Evolutionary conservation across 2,888 invertebrate genomes (phyloP), one percentile per base, ranked within the genome.

Genomic region (Idaea straminata): DNA sequence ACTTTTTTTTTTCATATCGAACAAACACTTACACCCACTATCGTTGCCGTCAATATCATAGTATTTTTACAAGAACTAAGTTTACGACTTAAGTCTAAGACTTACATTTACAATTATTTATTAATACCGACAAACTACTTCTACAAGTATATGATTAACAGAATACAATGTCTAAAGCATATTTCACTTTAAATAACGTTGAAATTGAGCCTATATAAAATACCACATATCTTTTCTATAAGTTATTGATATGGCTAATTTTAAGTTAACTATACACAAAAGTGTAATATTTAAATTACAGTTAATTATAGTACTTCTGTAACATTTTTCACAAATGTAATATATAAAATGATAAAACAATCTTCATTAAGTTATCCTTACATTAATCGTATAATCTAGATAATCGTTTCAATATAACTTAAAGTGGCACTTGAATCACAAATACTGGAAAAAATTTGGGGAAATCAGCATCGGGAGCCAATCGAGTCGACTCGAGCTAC

Each of bases 381-480:
- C 84, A 87, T 89, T 93, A 92, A 87, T 92, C 92, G 92, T 92
- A 92, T 92, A 92, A 91, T 93, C 93, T 93, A 93, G 91, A 93
- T 93, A 93, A 93, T 93, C 93, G 92, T 93, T 89, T 93, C 90
- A 94, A 90, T 91, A 90, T 95, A 95, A 95, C 95, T 94, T 95
- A 95, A 95, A 95, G 95, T 95, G 95, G 95, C 95, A 95, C 95
- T 95, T 95, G 94, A 94, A 95, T 95, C 95, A 95, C 95, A 95
- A 95, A 95, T 95, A 95, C 95, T 95, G 95, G 94, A 94, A 94
- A 95, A 93, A 92, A 94, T 94, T 94, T 93, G 91, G 93, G 93
- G 92, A 94, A 94, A 93, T 91, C 88, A 90, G 91, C 87, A 77
- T 82, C 85, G 85, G 85, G 78, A 77, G 79, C 81, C 83, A 83